Conservation (phyloP, 2,797 vertebrate species). For the Limosa lapponica region DNA sequence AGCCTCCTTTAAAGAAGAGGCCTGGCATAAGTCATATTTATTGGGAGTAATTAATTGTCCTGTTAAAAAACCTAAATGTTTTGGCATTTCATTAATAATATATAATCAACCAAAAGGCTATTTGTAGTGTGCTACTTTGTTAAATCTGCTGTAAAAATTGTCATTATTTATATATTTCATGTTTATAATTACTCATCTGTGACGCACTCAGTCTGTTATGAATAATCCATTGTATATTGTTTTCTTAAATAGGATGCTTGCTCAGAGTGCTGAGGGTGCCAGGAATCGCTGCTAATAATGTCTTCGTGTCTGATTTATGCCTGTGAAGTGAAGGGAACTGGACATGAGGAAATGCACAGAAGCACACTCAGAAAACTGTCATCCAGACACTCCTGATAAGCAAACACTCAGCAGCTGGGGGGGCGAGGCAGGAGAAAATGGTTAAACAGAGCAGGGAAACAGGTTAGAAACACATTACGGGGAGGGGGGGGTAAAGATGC, state of each 20-base stretch:
- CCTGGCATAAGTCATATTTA: slow-evolving; percentile 2
- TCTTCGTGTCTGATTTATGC: slow-evolving; percentile 10
- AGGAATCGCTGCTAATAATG: background rate
- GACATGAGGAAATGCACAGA: background rate
- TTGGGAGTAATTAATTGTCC: slow-evolving; percentile 40
- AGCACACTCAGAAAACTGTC: background rate
- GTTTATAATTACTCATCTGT: slow-evolving; percentile 60
- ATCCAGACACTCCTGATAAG: background rate
- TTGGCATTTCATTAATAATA: slow-evolving; percentile 42
- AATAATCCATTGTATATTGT: slow-evolving; percentile 65
- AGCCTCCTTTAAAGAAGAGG: background rate
- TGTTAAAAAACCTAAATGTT: slow-evolving; percentile 40
- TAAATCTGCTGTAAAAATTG: slow-evolving; percentile 50
- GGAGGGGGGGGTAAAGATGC: background rate
- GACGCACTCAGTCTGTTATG: slow-evolving; percentile 49
- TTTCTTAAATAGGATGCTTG: slow-evolving; percentile 10
- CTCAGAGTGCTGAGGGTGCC: slow-evolving; percentile 30
- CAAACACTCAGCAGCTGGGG: background rate
- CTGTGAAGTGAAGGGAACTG: background rate
- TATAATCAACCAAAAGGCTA: slow-evolving; percentile 13
- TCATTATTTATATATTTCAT: slow-evolving; percentile 62
- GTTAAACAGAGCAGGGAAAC: background rate
- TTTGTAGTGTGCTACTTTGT: slow-evolving; percentile 44
- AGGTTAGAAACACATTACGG: rapidly evolving
- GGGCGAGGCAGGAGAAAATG: background rate